phyloP scores from a whole-genome alignment of 2,113 vertebrate species.

The Dascyllus trimaculatus region DNA sequence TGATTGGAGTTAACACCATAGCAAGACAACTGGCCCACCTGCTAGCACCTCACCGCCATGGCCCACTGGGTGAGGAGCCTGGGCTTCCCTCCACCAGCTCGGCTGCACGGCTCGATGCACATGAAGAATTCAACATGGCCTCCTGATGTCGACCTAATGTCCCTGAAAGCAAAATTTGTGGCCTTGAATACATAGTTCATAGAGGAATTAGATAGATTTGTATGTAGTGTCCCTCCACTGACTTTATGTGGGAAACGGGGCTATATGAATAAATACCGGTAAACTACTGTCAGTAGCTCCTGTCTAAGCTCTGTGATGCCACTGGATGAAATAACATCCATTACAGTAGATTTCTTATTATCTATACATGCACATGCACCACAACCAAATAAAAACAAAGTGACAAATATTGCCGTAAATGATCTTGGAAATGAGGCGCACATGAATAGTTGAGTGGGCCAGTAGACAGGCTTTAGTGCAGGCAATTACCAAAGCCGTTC shows the following conservation, averaged over 20 bases:
- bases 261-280: constrained; percentile 7
- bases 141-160: constrained; percentile 43
- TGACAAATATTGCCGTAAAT: constrained; percentile 44
- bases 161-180: constrained; percentile 31
- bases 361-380: neutral
- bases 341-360: constrained; percentile 9
- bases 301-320: neutral
- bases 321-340: constrained; percentile 14
- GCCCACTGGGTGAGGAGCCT: constrained; percentile 35
- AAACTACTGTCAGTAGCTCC: constrained; percentile 16
- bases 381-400: constrained; percentile 31
- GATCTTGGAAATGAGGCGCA: constrained; percentile 42
- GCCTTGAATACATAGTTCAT: constrained; percentile 20
- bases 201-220: constrained; percentile 36
- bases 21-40: constrained; percentile 68
- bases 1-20: constrained; percentile 68
- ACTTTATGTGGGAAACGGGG: neutral
- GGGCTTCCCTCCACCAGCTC: constrained; percentile 37
- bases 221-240: neutral
- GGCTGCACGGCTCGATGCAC: constrained; percentile 60
- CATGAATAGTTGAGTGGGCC: constrained; percentile 52
- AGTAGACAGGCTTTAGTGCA: constrained; percentile 39
- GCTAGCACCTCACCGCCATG: constrained; percentile 35
- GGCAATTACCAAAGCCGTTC: constrained; percentile 60
- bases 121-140: constrained; percentile 56